A percentile compares a stretch with the other conserved stretches of the same genome.
Evolutionary conservation across 2,797 vertebrate species (phyloP).

Genomic region (Tamandua tetradactyla): DNA sequence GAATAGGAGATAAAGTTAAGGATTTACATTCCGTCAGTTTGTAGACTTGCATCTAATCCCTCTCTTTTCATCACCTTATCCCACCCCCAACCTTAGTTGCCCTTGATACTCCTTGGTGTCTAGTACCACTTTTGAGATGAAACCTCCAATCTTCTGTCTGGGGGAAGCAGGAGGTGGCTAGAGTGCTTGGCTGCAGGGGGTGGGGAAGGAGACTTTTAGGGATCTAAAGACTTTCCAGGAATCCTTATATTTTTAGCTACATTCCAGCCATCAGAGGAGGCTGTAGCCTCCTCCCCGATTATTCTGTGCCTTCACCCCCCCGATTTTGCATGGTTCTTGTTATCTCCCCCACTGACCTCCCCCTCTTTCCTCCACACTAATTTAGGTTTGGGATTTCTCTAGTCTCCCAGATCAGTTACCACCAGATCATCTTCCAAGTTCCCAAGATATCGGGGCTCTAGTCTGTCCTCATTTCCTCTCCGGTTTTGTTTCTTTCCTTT

Average conservation of each 20-base stretch:
- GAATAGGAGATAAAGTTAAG: neutral
- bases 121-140: neutral
- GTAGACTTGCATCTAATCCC: neutral
- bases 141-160: neutral
- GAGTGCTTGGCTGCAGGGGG: neutral
- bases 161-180: neutral
- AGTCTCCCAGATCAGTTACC: neutral
- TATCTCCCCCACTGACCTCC: neutral
- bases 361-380: neutral
- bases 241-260: neutral
- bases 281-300: neutral
- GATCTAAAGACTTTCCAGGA: neutral
- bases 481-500: slow-evolving; percentile 25
- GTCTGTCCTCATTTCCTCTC: neutral
- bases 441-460: neutral
- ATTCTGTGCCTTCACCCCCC: neutral
- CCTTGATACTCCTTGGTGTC: neutral
- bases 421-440: neutral
- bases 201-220: neutral
- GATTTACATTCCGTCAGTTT: neutral
- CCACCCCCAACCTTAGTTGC: neutral
- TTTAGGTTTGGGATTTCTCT: neutral
- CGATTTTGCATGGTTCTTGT: neutral
- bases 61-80: neutral
- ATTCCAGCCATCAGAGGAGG: neutral